Evolutionary conservation across 2,113 vertebrate genomes (phyloP), one percentile per base, ranked within the genome.

Genomic region (Nettapus auritus): DNA sequence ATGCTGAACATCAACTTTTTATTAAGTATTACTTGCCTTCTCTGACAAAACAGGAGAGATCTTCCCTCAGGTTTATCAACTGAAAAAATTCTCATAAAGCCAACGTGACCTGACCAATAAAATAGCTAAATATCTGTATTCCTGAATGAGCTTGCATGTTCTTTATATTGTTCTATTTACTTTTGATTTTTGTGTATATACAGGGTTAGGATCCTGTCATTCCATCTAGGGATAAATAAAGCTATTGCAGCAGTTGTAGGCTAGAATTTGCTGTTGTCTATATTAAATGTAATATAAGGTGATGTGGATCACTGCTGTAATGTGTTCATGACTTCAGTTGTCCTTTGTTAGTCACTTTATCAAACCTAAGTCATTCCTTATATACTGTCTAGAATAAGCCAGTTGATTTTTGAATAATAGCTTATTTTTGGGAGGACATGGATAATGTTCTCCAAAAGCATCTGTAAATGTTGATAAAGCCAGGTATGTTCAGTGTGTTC

Each of bases 111-210:
- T 56, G 14, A 38, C 44, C 20, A 20, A 10, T 48, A 48, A 42
- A 87, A 31, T 9, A 11, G 3, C 29, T 64, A 23, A 34, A 62
- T 82, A 66, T 33, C 82, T 78, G 78, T 53, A 33, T 18, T 8
- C 23, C 62, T 82, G 31, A 3, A 21, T 12, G 29, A 42, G 5
- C 1, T 0, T 33, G 8, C 60, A 55, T 20, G 8, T 4, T 5
- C 3, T 15, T 5, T 48, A 53, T 50, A 33, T 8, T 6, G 78
- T 74, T 48, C 26, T 4, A 23, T 55, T 59, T 59, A 34, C 3
- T 15, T 73, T 48, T 69, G 28, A 38, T 25, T 67, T 67, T 36
- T 68, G 42, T 90, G 5, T 57, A 4, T 78, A 3, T 56, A 20
- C 15, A 23, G 79, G 78, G 3, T 9, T 91, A 63, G 10, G 31